Conservation (phyloP, 2,113 vertebrate genomes). For the Aix galericulata region DNA sequence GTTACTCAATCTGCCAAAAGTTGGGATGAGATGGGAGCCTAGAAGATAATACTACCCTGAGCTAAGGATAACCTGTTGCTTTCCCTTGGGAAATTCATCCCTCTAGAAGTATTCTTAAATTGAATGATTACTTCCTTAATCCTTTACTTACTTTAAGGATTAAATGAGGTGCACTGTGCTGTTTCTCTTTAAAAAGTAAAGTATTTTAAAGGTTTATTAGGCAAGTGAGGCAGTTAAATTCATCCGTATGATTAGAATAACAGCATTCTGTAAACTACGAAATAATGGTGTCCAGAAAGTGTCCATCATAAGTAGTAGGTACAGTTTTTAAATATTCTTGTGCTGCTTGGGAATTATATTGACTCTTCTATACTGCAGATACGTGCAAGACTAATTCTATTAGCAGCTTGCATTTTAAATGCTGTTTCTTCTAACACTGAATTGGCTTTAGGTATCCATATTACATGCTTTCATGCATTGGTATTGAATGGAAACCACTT, state of each 20-base stretch:
- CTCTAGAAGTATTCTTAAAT: not conserved
- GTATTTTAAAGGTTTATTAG: not conserved
- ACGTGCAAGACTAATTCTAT: not conserved
- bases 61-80: not conserved
- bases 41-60: not conserved
- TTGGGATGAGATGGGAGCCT: not conserved
- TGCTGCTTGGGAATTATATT: not conserved
- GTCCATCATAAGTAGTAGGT: not conserved
- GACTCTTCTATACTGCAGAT: not conserved
- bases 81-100: not conserved
- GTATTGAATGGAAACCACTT: constrained; percentile 91
- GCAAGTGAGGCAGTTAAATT: not conserved
- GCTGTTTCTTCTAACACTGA: not conserved
- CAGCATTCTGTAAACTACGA: not conserved
- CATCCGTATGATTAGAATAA: not conserved
- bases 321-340: not conserved
- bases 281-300: not conserved
- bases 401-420: not conserved
- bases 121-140: not conserved
- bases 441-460: constrained; percentile 87
- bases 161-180: not conserved
- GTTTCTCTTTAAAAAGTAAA: not conserved
- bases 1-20: not conserved
- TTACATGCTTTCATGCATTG: constrained; percentile 92
- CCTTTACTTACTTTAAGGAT: not conserved